Evolutionary conservation across 1,140 invertebrate species (phyloP).

Genomic region (Neodiprion fabricii): DNA sequence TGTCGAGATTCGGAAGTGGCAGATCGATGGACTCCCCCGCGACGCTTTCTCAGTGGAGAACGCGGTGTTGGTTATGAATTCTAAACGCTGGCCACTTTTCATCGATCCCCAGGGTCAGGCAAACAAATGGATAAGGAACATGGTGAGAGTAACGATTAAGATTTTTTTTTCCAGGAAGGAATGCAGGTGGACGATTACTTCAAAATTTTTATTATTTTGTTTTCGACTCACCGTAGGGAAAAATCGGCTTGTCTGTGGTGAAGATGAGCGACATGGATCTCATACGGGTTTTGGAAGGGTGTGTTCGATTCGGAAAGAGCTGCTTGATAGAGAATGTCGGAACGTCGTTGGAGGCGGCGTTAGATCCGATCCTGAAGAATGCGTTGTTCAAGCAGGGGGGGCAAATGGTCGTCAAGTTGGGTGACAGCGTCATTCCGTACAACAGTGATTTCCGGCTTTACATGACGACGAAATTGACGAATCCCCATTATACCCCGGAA

Average conservation of each 20-base stretch:
- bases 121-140: slow-evolving; percentile 76
- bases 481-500: slow-evolving; percentile 78
- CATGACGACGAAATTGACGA: slow-evolving; percentile 74
- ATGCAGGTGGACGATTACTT: neutral
- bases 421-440: slow-evolving; percentile 71
- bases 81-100: slow-evolving; percentile 70
- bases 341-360: slow-evolving; percentile 69
- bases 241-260: slow-evolving; percentile 64
- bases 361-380: slow-evolving; percentile 69
- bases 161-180: neutral
- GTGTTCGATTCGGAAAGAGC: slow-evolving; percentile 73
- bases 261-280: slow-evolving; percentile 74
- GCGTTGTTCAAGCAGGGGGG: slow-evolving; percentile 61
- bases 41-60: slow-evolving; percentile 75
- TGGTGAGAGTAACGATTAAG: slow-evolving; percentile 55
- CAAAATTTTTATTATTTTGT: slow-evolving; percentile 3
- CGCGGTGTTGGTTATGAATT: slow-evolving; percentile 70
- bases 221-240: slow-evolving; percentile 56
- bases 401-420: slow-evolving; percentile 62
- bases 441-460: slow-evolving; percentile 70
- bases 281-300: slow-evolving; percentile 74
- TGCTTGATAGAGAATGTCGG: slow-evolving; percentile 70
- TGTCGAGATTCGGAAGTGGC: slow-evolving; percentile 69
- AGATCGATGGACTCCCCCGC: slow-evolving; percentile 71
- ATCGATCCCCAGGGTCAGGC: slow-evolving; percentile 77